A percentile compares a stretch with the other conserved stretches of the same genome.
Conservation (phyloP, 1,140 invertebrate species). For the Magallana gigas region DNA sequence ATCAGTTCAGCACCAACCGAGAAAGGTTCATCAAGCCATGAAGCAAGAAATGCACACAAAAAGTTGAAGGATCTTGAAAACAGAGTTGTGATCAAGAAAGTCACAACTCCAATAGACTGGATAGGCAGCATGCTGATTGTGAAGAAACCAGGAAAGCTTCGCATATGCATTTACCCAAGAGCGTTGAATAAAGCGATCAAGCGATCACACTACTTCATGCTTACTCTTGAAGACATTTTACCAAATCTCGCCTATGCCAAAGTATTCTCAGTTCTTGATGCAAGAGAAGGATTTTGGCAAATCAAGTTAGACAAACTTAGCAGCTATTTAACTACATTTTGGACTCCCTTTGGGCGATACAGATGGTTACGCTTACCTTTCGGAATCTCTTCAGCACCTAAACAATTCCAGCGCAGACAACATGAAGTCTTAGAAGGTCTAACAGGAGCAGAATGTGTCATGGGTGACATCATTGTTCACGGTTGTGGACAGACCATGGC, state of each 20-base stretch:
- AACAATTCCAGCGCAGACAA: constrained; percentile 55
- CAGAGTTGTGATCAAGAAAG: constrained; percentile 54
- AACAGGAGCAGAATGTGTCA: constrained; percentile 49
- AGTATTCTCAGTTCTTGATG: constrained; percentile 80
- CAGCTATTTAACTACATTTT: constrained; percentile 59
- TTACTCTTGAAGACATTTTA: constrained; percentile 55
- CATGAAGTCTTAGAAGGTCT: constrained; percentile 56
- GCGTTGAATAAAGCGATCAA: constrained; percentile 57
- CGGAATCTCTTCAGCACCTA: constrained; percentile 52
- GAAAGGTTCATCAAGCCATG: constrained; percentile 65
- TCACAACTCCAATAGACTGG: constrained; percentile 78
- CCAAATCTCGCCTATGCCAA: constrained; percentile 66
- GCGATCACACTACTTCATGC: constrained; percentile 51
- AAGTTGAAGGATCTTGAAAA: constrained; percentile 46
- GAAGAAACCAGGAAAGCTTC: constrained; percentile 74
- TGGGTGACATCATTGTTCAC: constrained; percentile 72
- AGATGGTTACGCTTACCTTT: constrained; percentile 55
- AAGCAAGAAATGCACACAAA: constrained; percentile 42
- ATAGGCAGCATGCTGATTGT: constrained; percentile 79
- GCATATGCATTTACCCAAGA: constrained; percentile 57
- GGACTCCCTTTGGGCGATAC: constrained; percentile 58
- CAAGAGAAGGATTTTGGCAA: constrained; percentile 78
- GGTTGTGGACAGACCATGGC: constrained; percentile 53
- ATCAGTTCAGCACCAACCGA: constrained; percentile 64
- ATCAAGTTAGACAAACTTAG: constrained; percentile 52